Evolutionary conservation across 2,888 invertebrate species (phyloP).

Genomic region (Campaea margaritaria): DNA sequence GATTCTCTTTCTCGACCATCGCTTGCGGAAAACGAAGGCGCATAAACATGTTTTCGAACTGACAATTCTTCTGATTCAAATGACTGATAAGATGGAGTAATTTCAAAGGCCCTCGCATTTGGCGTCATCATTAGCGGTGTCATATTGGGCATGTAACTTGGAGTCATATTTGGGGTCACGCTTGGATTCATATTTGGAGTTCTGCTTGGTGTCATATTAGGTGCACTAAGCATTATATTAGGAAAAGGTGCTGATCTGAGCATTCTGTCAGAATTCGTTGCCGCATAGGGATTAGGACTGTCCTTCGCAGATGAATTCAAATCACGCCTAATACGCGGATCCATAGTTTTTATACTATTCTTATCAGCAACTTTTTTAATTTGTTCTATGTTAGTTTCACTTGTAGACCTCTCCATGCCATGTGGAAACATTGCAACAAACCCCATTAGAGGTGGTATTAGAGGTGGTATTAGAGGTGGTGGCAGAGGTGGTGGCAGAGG

Average conservation of each 20-base stretch:
- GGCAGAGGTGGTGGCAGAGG: slow-evolving; percentile 7
- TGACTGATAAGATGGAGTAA: slow-evolving; percentile 57
- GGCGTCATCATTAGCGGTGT: slow-evolving; percentile 49
- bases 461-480: not conserved
- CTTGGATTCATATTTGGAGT: slow-evolving; percentile 45
- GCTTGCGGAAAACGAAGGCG: slow-evolving; percentile 56
- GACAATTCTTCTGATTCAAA: slow-evolving; percentile 60
- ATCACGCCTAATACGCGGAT: slow-evolving; percentile 68
- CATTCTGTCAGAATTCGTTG: slow-evolving; percentile 47
- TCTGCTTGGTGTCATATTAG: slow-evolving; percentile 44
- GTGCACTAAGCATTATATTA: slow-evolving; percentile 27
- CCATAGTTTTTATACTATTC: slow-evolving; percentile 45
- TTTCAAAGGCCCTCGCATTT: slow-evolving; percentile 58
- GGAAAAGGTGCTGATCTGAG: slow-evolving; percentile 39
- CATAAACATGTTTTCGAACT: slow-evolving; percentile 67
- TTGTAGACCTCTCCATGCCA: slow-evolving; percentile 5
- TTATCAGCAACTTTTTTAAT: slow-evolving; percentile 34
- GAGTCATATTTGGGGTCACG: slow-evolving; percentile 41
- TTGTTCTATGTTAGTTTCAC: slow-evolving; percentile 39
- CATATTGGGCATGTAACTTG: slow-evolving; percentile 46
- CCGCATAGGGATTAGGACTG: slow-evolving; percentile 47
- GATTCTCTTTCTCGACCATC: slow-evolving; percentile 56
- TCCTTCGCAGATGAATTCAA: slow-evolving; percentile 42
- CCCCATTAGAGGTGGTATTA: not conserved
- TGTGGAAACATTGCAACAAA: slow-evolving; percentile 5